phyloP scores from a whole-genome alignment of 2,113 vertebrate species.

The Neolamprologus ventralis region DNA sequence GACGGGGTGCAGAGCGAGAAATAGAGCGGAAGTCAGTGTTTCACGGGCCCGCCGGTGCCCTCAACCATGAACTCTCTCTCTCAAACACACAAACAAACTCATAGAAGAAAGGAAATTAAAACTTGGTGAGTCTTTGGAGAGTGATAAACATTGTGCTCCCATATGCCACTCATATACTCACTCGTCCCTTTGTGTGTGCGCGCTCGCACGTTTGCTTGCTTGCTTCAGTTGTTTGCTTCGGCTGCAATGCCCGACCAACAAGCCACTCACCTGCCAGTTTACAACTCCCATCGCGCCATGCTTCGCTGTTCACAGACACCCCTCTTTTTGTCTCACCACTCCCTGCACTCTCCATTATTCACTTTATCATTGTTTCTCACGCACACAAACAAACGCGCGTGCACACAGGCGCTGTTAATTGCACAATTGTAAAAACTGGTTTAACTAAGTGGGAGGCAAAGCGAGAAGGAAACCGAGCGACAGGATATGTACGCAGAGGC shows the following conservation, averaged over 20 bases:
- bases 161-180: not conserved
- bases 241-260: slow-evolving; percentile 35
- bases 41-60: not conserved
- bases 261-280: slow-evolving; percentile 43
- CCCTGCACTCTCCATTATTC: not conserved
- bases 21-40: slow-evolving; percentile 34
- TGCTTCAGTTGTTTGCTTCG: slow-evolving; percentile 23
- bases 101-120: slow-evolving; percentile 34
- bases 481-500: not conserved
- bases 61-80: not conserved
- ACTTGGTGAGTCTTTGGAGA: not conserved
- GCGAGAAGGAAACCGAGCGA: not conserved
- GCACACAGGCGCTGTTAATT: not conserved
- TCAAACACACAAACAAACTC: rapidly evolving
- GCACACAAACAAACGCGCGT: not conserved
- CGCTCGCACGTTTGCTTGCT: not conserved
- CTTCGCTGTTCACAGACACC: slow-evolving; percentile 20
- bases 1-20: not conserved
- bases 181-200: not conserved
- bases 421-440: not conserved
- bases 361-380: not conserved
- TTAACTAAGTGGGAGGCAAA: slow-evolving; percentile 2
- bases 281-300: slow-evolving; percentile 10
- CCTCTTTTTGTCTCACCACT: not conserved
- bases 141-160: slow-evolving; percentile 11